A percentile compares a stretch with the other conserved stretches of the same genome.
Conservation (phyloP, 1,140 invertebrate species). For the Dendrolimus kikuchii region DNA sequence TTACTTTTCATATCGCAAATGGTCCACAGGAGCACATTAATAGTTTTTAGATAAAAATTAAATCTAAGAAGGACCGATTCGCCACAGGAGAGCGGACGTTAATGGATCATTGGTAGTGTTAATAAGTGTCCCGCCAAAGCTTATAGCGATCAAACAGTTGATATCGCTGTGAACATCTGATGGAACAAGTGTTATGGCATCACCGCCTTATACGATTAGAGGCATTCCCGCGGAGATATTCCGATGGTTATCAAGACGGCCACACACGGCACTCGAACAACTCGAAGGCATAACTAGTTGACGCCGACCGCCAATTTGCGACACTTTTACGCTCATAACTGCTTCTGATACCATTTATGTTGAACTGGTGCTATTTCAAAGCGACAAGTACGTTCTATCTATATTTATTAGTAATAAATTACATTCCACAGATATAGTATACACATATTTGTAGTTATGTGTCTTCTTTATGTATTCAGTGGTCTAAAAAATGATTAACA, state of each 20-base stretch:
- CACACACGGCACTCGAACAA: conserved; percentile 36
- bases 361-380: conserved; percentile 15
- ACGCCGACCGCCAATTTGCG: conserved; percentile 35
- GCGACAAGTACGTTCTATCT: conserved; percentile 17
- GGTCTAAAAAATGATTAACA: conserved; percentile 34
- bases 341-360: conserved; percentile 33
- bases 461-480: conserved; percentile 13
- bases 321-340: conserved; percentile 36
- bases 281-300: conserved; percentile 34
- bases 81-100: conserved; percentile 10
- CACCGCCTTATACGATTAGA: conserved; percentile 42
- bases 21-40: neutral
- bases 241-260: conserved; percentile 42
- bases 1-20: neutral
- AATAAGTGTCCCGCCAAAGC: conserved; percentile 39
- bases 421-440: conserved; percentile 3
- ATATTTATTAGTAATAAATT: conserved; percentile 11
- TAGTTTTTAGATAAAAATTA: neutral
- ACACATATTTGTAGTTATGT: too few relatives aligned
- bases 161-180: conserved; percentile 41
- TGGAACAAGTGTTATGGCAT: conserved; percentile 56
- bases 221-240: conserved; percentile 34
- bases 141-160: conserved; percentile 19
- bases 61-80: neutral
- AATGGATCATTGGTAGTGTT: conserved; percentile 26